Base-by-base conservation (phyloP, 1,140 invertebrate species). In the Teleopsis dalmanni region DNA sequence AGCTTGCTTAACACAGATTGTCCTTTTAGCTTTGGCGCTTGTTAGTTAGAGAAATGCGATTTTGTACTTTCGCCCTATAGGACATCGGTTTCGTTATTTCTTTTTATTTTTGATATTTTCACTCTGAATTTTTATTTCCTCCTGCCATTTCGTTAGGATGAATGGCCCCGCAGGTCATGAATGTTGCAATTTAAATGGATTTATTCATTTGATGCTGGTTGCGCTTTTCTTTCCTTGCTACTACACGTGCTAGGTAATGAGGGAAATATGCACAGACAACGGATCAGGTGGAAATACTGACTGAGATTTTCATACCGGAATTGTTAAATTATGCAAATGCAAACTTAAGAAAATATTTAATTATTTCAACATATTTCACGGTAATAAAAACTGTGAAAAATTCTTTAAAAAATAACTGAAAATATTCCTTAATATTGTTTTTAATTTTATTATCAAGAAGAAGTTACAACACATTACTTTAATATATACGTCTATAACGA, bases 181-280 rank as follows among this genome's bases (percentile, higher is more conserved):
- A 62, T 62, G 56, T 58, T 60, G 58, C 58, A 62, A 62, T 62
- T 60, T 58, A 63, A 63, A 60, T 62, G 57, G 58, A 60, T 64
- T 63, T 63, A 63, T 62, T 62, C 58, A 62, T 62, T 63, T 63
- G 54, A 34, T 35, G 42, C 43, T 52, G 23, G 49, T 48, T 43
- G 41, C 41, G 41, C 41, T 43, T 43, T 43, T 43, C 41, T n/a
- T n/a, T n/a, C n/a, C n/a, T n/a, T n/a, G n/a, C n/a, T n/a, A n/a
- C n/a, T n/a, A n/a, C n/a, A n/a, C n/a, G n/a, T n/a, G n/a, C n/a
- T n/a, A n/a, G n/a, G n/a, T n/a, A n/a, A n/a, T n/a, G n/a, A n/a
- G n/a, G n/a, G n/a, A n/a, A n/a, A n/a, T n/a, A n/a, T n/a, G n/a
- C n/a, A n/a, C n/a, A n/a, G n/a, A n/a, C n/a, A n/a, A n/a, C n/a